Evolutionary conservation across 2,797 vertebrate species (phyloP), one percentile per base, ranked within the genome.

Genomic region (Syngnathus rostellatus): DNA sequence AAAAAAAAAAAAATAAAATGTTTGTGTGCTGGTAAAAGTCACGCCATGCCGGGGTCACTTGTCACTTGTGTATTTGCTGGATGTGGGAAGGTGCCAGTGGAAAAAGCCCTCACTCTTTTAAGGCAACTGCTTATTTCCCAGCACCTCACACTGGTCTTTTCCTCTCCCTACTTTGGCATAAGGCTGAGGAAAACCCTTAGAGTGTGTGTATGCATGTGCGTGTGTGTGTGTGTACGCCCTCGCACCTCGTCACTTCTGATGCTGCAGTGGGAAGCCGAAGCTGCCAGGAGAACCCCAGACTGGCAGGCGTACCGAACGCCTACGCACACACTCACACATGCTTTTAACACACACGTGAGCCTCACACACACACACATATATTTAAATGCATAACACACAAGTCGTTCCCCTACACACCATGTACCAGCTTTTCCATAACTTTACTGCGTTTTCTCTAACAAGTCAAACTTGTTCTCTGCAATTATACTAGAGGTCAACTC

Each of bases 261-360:
- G 85, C 86, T 83, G 80, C 83, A 87, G 81, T 66, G 83, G 83
- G 86, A 87, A 86, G 78, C 80, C 73, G 70, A 66, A 37, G 21
- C 63, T 82, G 87, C 86, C 86, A 88, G 86, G 82, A 89, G 85
- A 89, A 81, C 82, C 85, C 87, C 86, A 89, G 86, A 89, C 87
- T 89, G 85, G 86, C 87, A 89, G 86, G 86, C 84, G 81, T 79
- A 77, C 84, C 62, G 37, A 77, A 85, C 84, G 81, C 86, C 84
- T 80, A 87, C 85, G 64, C 81, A 68, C 55, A 73, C 74, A 72
- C 63, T 54, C 63, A 71, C 72, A 55, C 59, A 63, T 66, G 67
- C 61, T 63, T 55, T 58, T 54, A 66, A 51, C 57, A 67, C 66
- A 77, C 85, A 85, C 69, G 72, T 83, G 74, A 79, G 66, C 63